A percentile compares a stretch with the other conserved stretches of the same genome.
These are phyloP conservation scores for Littorina saxatilis DNA, from an alignment of 1,140 invertebrate species.

Conservation along the genomic window DNA sequence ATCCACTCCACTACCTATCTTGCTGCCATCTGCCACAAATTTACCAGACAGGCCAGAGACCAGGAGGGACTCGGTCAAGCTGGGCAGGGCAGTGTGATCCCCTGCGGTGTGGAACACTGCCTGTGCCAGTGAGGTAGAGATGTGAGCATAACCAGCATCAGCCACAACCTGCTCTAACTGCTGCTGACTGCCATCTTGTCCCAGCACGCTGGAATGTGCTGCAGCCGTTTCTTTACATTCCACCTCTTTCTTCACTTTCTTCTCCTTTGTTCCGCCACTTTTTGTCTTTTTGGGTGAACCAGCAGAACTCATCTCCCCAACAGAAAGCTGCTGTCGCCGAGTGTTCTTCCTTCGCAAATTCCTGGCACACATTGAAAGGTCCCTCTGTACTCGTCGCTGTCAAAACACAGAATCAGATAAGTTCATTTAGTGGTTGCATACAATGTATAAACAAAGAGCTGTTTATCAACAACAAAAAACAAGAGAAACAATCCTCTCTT, in stretches of 20 bases:
- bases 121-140: neutral
- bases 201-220: neutral
- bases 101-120: neutral
- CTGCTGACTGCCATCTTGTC: neutral
- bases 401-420: neutral
- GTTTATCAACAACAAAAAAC: no score
- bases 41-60: no score
- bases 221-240: no score
- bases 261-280: neutral
- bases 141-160: neutral
- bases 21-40: no score
- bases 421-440: no score
- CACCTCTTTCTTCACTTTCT: constrained; percentile 9
- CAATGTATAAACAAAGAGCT: no score
- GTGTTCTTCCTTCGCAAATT: constrained; percentile 45
- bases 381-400: constrained; percentile 45
- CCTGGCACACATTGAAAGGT: constrained; percentile 53
- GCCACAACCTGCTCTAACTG: no score
- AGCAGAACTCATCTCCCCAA: neutral
- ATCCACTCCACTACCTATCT: no score
- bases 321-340: constrained; percentile 14
- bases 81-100: neutral
- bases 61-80: no score
- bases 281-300: neutral
- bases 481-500: no score